Evolutionary conservation across 1,140 invertebrate species (phyloP).

Genomic region (Elymnias hypermnestra): DNA sequence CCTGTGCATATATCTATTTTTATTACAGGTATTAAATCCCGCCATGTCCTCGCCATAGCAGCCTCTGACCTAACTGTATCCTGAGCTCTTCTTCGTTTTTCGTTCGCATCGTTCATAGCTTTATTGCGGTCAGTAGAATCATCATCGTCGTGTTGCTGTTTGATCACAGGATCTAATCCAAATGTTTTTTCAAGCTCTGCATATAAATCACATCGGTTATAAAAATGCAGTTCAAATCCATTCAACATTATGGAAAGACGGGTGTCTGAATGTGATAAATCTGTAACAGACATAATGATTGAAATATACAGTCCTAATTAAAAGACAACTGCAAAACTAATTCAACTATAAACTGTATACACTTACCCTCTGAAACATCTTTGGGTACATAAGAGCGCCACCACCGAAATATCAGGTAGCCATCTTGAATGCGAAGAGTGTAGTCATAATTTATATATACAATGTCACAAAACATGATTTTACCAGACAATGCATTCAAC

Average conservation of each 20-base stretch:
- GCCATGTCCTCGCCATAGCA: conserved; percentile 91
- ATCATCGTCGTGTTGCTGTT: conserved; percentile 77
- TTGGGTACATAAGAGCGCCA: conserved; percentile 96
- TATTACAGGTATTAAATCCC: conserved; percentile 97
- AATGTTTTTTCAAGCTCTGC: conserved; percentile 92
- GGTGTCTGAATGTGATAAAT: conserved; percentile 96
- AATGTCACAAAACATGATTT: conserved; percentile 98
- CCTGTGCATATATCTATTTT: conserved; percentile 95
- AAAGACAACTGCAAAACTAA: too few relatives aligned
- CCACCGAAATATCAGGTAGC: conserved; percentile 97
- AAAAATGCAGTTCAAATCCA: conserved; percentile 97
- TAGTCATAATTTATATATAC: conserved; percentile 97
- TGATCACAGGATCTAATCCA: conserved; percentile 87
- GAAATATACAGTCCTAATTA: too few relatives aligned
- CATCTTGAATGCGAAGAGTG: conserved; percentile 95
- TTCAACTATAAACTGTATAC: too few relatives aligned
- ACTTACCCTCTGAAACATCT: conserved; percentile 93
- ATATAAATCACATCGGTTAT: conserved; percentile 95
- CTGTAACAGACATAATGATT: conserved; percentile 74
- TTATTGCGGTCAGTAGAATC: conserved; percentile 72
- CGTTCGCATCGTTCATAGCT: conserved; percentile 79
- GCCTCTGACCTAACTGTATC: conserved; percentile 83
- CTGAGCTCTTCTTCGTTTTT: conserved; percentile 75
- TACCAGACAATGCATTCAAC: conserved; percentile 95
- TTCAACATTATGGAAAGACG: conserved; percentile 95